These are phyloP conservation scores for Globodera ellingtonae DNA, from an alignment of 1,140 invertebrate genomes.

Conservation along the genomic window DNA sequence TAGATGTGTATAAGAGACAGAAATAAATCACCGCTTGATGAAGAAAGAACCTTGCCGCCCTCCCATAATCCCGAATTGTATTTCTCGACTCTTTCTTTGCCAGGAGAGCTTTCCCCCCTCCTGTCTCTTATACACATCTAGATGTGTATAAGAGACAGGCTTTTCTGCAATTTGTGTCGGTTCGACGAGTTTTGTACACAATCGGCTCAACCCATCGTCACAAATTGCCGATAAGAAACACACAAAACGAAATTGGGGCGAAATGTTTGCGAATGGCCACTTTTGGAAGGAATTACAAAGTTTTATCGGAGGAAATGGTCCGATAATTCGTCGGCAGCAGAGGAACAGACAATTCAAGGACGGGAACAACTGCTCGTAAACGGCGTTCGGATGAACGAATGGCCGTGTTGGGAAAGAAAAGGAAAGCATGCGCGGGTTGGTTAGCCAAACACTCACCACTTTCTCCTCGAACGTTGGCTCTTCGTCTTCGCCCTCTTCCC, in stretches of 20 bases:
- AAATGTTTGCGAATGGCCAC: not conserved
- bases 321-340: not conserved
- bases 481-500: conserved; percentile 27
- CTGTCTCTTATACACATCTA: too few relatives aligned
- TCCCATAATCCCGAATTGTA: too few relatives aligned
- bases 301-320: not conserved
- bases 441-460: not conserved
- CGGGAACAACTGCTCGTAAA: too few relatives aligned
- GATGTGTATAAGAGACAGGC: too few relatives aligned
- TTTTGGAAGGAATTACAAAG: not conserved
- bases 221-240: not conserved
- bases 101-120: too few relatives aligned
- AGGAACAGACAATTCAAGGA: not conserved
- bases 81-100: too few relatives aligned
- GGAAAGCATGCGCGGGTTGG: too few relatives aligned
- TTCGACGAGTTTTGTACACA: not conserved
- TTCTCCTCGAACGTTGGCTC: conserved; percentile 15
- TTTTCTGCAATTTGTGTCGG: not conserved
- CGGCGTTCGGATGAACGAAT: too few relatives aligned
- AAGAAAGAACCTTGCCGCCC: too few relatives aligned
- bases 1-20: too few relatives aligned
- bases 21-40: too few relatives aligned
- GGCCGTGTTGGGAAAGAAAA: too few relatives aligned
- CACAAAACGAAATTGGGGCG: not conserved
- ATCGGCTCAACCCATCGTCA: not conserved